Percentiles rank a stretch among this genome's conserved stretches.
These are phyloP conservation scores for Pseudomyrmex concolor DNA, from an alignment of 1,140 invertebrate genomes.

Conservation along the genomic window DNA sequence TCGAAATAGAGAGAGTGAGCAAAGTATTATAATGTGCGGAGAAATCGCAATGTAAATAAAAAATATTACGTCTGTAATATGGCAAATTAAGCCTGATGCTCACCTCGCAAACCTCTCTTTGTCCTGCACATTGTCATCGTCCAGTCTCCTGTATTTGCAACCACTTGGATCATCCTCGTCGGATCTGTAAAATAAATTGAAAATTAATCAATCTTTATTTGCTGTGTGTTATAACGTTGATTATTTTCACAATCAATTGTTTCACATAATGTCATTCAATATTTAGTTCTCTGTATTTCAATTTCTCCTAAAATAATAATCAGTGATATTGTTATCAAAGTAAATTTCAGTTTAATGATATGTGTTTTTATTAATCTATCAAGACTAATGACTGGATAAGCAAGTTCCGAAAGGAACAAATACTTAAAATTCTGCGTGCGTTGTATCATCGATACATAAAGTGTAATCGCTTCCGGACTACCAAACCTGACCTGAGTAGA, in stretches of 20 bases:
- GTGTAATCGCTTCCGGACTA: slow-evolving; percentile 73
- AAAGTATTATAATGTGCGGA: not conserved
- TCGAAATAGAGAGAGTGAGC: not conserved
- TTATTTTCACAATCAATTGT: not conserved
- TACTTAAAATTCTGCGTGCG: slow-evolving; percentile 60
- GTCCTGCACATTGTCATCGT: slow-evolving; percentile 96
- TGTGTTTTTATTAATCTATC: not conserved
- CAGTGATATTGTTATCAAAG: not conserved
- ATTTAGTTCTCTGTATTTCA: too few species aligned
- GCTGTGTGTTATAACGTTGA: not conserved
- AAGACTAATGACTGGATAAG: not conserved
- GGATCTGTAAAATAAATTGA: slow-evolving; percentile 86
- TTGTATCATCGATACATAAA: slow-evolving; percentile 67
- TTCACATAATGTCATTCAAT: not conserved
- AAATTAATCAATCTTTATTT: not conserved
- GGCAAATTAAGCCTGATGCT: slow-evolving; percentile 73
- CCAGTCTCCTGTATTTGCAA: slow-evolving; percentile 93
- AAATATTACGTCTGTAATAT: not conserved
- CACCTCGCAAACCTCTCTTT: slow-evolving; percentile 98
- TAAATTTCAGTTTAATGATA: not conserved
- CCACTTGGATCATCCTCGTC: slow-evolving; percentile 94
- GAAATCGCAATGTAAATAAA: not conserved
- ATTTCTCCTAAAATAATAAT: too few species aligned
- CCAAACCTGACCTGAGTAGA: slow-evolving; percentile 67
- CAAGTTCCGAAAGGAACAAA: slow-evolving; percentile 52